Evolutionary conservation across 1,140 invertebrate species (phyloP), one percentile per base, ranked within the genome.

Genomic region (Diabrotica undecimpunctata): DNA sequence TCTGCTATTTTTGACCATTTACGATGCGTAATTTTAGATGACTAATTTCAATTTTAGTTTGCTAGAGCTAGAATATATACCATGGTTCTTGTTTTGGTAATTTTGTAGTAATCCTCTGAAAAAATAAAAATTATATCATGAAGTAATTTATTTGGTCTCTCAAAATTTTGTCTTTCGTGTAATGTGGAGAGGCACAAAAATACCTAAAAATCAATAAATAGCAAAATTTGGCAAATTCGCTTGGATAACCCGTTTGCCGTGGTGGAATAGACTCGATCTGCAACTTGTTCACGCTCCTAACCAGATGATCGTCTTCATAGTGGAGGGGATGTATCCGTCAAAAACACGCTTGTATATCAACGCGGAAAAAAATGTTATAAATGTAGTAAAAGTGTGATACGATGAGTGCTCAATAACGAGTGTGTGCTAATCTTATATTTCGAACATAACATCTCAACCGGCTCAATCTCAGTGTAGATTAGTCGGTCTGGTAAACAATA

Each of bases 391-490:
- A n/a, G 58, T 51, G 46, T 13, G 11, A 54, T 63, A 66, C 11
- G 61, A 71, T 68, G 70, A 66, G 59, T 54, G 56, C 62, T 60
- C 62, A 62, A 54, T 60, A 64, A 67, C 64, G 63, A 61, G 64
- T 51, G 65, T 66, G 37, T 62, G 51, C 46, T 13, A 55, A 37
- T 58, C 37, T 54, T 35, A 46, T 41, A 57, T 14, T 62, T 12
- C 53, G 58, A 68, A 64, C 51, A 46, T 25, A 54, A 55, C 62
- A 63, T 66, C 67, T 71, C 68, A 69, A 63, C 67, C 70, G 77
- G 77, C 78, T 79, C 78, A 77, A 76, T 78, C 76, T 79, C 78
- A 78, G 78, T 68, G 78, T 72, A 78, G 77, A 75, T 79, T 79
- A 79, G 78, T 77, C 77, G 70, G 72, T 61, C 69, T 46, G 69